Evolutionary conservation across 2,888 invertebrate species (phyloP).

Genomic region (Spisula subtruncata): DNA sequence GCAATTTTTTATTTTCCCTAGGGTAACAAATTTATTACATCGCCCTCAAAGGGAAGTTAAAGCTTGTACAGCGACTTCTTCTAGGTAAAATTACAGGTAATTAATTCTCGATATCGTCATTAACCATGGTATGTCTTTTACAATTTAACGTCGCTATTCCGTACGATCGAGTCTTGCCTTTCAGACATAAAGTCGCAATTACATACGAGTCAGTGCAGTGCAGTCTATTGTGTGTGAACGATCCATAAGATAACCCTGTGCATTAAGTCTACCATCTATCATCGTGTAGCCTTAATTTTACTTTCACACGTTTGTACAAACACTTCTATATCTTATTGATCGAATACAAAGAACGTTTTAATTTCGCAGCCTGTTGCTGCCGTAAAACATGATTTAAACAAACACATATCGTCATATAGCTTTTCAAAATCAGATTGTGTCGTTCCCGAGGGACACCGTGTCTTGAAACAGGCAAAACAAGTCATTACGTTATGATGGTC

Average conservation of each 20-base stretch:
- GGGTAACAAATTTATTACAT: no score
- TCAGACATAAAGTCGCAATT: not conserved
- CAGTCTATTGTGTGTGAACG: not conserved
- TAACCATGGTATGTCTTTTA: no score
- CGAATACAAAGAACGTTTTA: not conserved
- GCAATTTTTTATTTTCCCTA: no score
- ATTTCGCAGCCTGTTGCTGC: not conserved
- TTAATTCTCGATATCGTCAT: no score
- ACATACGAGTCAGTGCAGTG: not conserved
- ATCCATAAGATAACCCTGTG: no score
- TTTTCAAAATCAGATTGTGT: not conserved
- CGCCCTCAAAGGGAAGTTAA: not conserved
- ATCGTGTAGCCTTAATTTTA: not conserved
- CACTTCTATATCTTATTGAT: not conserved
- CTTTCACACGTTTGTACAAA: not conserved
- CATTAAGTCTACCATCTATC: no score
- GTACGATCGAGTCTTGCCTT: not conserved
- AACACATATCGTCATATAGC: not conserved
- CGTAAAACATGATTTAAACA: not conserved
- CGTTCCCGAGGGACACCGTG: not conserved
- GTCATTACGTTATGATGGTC: not conserved
- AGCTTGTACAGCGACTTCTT: not conserved
- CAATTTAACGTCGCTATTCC: no score
- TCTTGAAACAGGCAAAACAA: conserved; percentile 5
- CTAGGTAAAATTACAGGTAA: not conserved